Evolutionary conservation across 30 jellyfish, hydroid and myxozoan genomes (phyloP), one percentile per base, ranked within the genome.

Genomic region (Aurelia aurita): DNA sequence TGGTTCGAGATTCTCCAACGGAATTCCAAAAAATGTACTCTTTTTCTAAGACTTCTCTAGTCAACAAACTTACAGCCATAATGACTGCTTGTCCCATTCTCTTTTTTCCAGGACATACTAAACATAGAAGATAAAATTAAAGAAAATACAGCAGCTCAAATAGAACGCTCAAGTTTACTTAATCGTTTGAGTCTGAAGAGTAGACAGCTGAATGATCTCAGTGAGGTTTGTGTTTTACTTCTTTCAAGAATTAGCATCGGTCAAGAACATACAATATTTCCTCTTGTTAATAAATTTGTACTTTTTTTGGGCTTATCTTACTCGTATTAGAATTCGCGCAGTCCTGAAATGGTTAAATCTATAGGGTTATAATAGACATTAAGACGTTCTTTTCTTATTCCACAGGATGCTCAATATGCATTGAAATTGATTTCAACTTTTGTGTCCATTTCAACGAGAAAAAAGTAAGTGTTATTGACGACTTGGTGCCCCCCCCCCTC

Each of bases 361-460:
- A n/a, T n/a, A n/a, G n/a, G n/a, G n/a, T n/a, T n/a, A n/a, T n/a
- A n/a, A 7, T 39, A 39, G 13, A 39, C 15, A 8, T 14, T 39
- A 39, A 39, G n/a, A n/a, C 13, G 16, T 15, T 39, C 51, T 39
- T 20, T 64, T 64, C 6, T 64, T 23, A 25, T 26, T n/a, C 31
- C 32, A 28, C 29, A 74, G 86, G 86, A 74, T 28, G 39, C 86
- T 12, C 55, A 27, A 55, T 5, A 70, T 26, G 86, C 86, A 7
- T 58, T 81, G 74, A 67, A 81, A 32, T 23, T 81, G 83, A 66
- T 81, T 0, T 22, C 77, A 6, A 27, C 61, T 53, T 53, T 81
- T 1, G 84, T 51, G 60, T 11, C 34, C 20, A 62, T 39, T 2
- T 69, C 71, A 3, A 73, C 31, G 25, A 81, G 71, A 32, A 72